Conservation (phyloP, 2,888 invertebrate species). For the Stegana nigrithorax region DNA sequence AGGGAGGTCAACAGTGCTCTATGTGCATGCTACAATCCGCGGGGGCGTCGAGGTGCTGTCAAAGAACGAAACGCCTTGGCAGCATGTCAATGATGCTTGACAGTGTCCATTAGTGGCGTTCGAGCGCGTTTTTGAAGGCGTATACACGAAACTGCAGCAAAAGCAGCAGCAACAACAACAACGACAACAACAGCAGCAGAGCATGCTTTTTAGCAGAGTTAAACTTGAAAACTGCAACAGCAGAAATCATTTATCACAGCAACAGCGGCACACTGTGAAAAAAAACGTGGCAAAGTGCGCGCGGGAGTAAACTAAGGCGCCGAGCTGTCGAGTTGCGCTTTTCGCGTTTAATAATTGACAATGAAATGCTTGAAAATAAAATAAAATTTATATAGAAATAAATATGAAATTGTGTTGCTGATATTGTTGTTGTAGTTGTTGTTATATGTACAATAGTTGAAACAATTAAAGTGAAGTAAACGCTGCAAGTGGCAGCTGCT, state of each 20-base stretch:
- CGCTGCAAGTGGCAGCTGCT: neutral
- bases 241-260: conserved; percentile 43
- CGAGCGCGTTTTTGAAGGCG: neutral
- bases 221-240: conserved; percentile 19
- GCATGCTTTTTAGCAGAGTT: conserved; percentile 28
- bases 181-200: neutral
- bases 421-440: no score
- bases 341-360: no score
- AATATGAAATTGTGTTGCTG: no score
- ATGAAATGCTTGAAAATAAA: no score
- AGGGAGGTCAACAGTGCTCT: no score
- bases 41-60: no score
- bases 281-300: no score
- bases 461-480: neutral
- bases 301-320: no score
- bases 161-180: neutral
- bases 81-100: conserved; percentile 36
- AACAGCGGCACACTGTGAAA: neutral
- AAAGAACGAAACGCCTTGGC: neutral
- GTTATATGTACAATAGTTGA: no score
- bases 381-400: no score
- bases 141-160: neutral
- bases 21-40: no score
- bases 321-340: no score
- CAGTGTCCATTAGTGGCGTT: conserved; percentile 34